Percentiles rank a stretch among this genome's conserved stretches.
These are phyloP conservation scores for Diadumene lineata DNA, from an alignment of 92 coral and sea anemone species.

Conservation along the genomic window DNA sequence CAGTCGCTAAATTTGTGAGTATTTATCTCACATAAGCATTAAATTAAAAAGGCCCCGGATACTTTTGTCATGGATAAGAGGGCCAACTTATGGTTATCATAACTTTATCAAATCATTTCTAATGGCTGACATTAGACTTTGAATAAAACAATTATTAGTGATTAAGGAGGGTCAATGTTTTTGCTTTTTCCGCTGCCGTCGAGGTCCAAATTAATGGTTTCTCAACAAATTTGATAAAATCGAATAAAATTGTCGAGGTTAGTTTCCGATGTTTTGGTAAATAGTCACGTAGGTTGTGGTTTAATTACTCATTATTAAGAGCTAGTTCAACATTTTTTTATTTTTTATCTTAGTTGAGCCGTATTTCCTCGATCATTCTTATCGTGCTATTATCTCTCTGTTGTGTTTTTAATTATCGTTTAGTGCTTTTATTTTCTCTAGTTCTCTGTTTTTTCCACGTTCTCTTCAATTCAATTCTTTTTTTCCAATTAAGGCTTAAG, in stretches of 20 bases:
- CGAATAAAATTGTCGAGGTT: background rate
- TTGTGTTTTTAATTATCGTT: background rate
- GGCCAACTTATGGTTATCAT: too few relatives aligned
- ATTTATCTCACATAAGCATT: too few relatives aligned
- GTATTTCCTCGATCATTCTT: background rate
- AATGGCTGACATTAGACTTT: too few relatives aligned
- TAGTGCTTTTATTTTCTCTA: background rate
- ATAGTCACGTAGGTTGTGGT: background rate
- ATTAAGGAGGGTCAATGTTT: background rate
- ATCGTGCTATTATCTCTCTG: background rate
- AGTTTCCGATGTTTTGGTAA: conserved; percentile 5
- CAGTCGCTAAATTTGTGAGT: too few relatives aligned
- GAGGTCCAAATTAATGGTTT: conserved; percentile 1
- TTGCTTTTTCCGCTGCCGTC: background rate
- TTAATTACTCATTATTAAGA: conserved; percentile 1
- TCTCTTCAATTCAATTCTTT: background rate
- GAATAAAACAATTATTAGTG: background rate
- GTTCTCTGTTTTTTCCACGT: background rate
- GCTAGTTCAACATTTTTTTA: background rate
- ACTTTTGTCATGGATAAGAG: too few relatives aligned
- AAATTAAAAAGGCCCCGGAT: too few relatives aligned
- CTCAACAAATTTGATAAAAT: conserved; percentile 3
- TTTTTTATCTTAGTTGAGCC: background rate
- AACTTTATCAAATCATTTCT: too few relatives aligned
- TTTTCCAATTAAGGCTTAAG: background rate